Conservation (phyloP, 2,113 vertebrate species). For the Seriola rivoliana region DNA sequence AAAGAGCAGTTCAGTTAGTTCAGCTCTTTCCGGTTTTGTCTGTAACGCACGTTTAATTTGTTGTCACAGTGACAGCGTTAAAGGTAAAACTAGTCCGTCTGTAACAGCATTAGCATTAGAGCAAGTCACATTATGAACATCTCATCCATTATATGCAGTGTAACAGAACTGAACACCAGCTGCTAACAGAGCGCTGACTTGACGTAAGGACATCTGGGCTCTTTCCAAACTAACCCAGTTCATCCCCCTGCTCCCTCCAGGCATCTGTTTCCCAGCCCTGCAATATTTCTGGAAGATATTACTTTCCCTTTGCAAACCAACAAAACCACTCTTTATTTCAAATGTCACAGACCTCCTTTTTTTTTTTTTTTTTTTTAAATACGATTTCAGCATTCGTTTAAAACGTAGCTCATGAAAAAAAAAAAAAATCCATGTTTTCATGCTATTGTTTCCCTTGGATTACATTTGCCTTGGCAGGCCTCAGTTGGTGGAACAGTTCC, state of each 20-base stretch:
- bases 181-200: conserved; percentile 48
- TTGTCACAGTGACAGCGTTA: too few species aligned
- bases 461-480: conserved; percentile 74
- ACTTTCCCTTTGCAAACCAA: conserved; percentile 75
- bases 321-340: conserved; percentile 81
- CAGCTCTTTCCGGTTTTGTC: too few species aligned
- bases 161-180: conserved; percentile 43
- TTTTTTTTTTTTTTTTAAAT: conserved; percentile 22
- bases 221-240: conserved; percentile 58
- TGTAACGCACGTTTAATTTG: too few species aligned
- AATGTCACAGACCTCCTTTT: conserved; percentile 72
- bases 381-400: conserved; percentile 62
- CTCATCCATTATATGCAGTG: conserved; percentile 17
- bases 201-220: conserved; percentile 59
- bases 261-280: conserved; percentile 72
- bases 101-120: background rate
- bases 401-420: conserved; percentile 52
- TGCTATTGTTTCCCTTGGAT: conserved; percentile 84
- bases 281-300: conserved; percentile 81
- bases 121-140: background rate
- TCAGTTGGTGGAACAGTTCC: conserved; percentile 67
- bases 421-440: conserved; percentile 60
- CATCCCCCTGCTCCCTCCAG: conserved; percentile 56
- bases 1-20: too few species aligned
- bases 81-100: background rate